Percentiles rank a stretch among this genome's conserved stretches.
Conservation (phyloP, 1,140 invertebrate species). For the Ceratosolen solmsi region DNA sequence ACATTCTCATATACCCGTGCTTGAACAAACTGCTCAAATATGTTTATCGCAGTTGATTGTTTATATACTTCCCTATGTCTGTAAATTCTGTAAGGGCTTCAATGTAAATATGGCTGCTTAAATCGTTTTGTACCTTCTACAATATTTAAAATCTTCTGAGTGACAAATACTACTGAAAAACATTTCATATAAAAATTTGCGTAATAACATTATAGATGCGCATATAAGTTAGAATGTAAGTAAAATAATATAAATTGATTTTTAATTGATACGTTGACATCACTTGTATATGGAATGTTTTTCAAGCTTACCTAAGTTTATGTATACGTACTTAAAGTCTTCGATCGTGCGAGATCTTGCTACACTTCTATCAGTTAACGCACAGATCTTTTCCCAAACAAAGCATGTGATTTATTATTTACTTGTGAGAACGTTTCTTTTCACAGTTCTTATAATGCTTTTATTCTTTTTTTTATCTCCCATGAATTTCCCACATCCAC, state of each 20-base stretch:
- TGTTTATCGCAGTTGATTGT: slow-evolving; percentile 68
- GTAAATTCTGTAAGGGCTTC: slow-evolving; percentile 68
- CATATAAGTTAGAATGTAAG: too few relatives aligned
- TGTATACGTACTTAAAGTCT: slow-evolving; percentile 19
- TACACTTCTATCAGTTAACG: slow-evolving; percentile 48
- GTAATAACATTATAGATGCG: neutral
- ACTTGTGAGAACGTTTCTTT: slow-evolving; percentile 83
- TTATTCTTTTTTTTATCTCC: slow-evolving; percentile 78
- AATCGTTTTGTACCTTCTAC: slow-evolving; percentile 55
- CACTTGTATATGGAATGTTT: slow-evolving; percentile 43
- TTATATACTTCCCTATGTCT: slow-evolving; percentile 65
- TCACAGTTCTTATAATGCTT: slow-evolving; percentile 83
- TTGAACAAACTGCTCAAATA: slow-evolving; percentile 59
- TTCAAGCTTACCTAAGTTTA: slow-evolving; percentile 27
- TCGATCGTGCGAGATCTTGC: slow-evolving; percentile 30
- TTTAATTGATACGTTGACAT: too few relatives aligned
- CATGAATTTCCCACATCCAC: slow-evolving; percentile 60
- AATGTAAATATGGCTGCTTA: slow-evolving; percentile 79
- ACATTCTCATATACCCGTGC: slow-evolving; percentile 79
- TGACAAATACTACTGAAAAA: slow-evolving; percentile 12
- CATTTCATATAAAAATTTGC: slow-evolving; percentile 30
- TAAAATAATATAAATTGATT: too few relatives aligned
- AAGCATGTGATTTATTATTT: slow-evolving; percentile 80
- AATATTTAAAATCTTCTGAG: slow-evolving; percentile 18
- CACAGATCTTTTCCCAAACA: slow-evolving; percentile 64